phyloP scores from a whole-genome alignment of 2,888 invertebrate genomes.

The Resseliella maxima region DNA sequence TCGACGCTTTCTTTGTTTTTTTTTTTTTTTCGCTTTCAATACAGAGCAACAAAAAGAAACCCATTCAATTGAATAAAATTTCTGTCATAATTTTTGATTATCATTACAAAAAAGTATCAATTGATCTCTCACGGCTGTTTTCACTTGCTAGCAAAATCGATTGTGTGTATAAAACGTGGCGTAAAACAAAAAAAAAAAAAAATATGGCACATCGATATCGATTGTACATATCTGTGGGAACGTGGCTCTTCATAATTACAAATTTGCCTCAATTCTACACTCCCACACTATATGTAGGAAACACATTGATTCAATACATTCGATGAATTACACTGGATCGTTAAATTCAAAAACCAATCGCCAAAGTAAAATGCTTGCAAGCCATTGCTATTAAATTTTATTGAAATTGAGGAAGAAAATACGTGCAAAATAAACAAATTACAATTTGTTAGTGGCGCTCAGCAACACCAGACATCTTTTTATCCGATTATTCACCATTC shows the following conservation, averaged over 20 bases:
- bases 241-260: slow-evolving; percentile 5
- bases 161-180: neutral
- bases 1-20: neutral
- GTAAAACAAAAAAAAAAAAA: neutral
- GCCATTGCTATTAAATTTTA: slow-evolving; percentile 1
- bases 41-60: neutral
- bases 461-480: neutral
- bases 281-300: neutral
- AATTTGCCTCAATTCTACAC: slow-evolving; percentile 2
- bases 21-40: neutral
- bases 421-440: slow-evolving; percentile 52
- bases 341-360: neutral
- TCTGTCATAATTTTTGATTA: neutral
- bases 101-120: slow-evolving; percentile 3
- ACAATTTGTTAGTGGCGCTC: neutral
- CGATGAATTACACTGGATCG: neutral
- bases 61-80: neutral
- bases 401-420: slow-evolving; percentile 12
- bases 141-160: neutral
- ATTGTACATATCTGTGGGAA: neutral
- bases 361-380: neutral
- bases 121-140: slow-evolving; percentile 36
- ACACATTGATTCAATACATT: slow-evolving; percentile 3
- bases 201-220: neutral
- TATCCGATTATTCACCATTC: neutral